Evolutionary conservation across 2,113 vertebrate genomes (phyloP).

Genomic region (Sturnira hondurensis): DNA sequence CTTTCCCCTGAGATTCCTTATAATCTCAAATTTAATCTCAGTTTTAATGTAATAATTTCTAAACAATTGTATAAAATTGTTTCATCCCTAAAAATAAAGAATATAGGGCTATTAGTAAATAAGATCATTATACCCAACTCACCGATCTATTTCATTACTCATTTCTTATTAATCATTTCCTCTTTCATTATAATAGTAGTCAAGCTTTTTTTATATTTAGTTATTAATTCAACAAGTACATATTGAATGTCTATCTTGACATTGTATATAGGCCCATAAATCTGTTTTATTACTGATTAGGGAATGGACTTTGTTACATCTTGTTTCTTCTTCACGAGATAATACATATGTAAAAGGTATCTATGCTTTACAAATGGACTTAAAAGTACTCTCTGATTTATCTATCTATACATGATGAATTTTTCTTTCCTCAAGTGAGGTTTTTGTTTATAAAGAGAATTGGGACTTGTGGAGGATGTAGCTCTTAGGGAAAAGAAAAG

Average conservation of each 20-base stretch:
- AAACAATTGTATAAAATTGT: background rate
- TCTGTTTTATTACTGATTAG: constrained; percentile 4
- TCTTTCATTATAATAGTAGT: background rate
- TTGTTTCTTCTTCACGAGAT: background rate
- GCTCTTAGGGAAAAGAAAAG: background rate
- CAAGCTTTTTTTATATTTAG: background rate
- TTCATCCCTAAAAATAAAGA: background rate
- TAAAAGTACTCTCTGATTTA: background rate
- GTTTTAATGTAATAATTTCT: background rate
- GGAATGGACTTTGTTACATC: background rate
- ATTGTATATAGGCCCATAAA: background rate
- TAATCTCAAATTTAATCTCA: background rate
- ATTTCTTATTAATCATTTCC: background rate
- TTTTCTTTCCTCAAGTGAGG: background rate
- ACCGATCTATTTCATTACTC: background rate
- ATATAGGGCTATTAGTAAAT: background rate
- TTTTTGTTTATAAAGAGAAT: background rate
- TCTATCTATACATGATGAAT: background rate
- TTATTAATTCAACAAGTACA: background rate
- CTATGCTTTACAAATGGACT: background rate
- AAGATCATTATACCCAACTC: background rate
- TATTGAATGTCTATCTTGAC: background rate
- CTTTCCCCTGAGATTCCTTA: no score
- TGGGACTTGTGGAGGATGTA: background rate
- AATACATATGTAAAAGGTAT: background rate